These are phyloP conservation scores for Eueides isabella DNA, from an alignment of 1,140 invertebrate species.

Conservation along the genomic window DNA sequence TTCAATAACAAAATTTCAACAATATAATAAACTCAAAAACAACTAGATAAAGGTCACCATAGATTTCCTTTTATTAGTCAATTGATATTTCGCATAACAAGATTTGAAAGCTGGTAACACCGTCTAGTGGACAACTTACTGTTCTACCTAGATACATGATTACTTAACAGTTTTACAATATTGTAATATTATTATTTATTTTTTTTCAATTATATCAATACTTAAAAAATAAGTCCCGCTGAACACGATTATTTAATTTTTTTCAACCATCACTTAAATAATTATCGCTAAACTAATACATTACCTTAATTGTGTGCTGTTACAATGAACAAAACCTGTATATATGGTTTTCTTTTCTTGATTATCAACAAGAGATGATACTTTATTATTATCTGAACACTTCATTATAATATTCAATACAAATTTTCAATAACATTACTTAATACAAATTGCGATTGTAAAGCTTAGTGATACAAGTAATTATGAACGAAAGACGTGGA, in stretches of 20 bases:
- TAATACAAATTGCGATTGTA: constrained; percentile 70
- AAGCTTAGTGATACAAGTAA: constrained; percentile 63
- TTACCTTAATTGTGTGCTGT: constrained; percentile 76
- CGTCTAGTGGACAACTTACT: constrained; percentile 77
- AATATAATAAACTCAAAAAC: constrained; percentile 72
- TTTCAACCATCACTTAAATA: constrained; percentile 77
- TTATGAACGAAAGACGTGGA: constrained; percentile 67
- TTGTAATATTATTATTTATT: constrained; percentile 65
- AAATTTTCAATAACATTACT: constrained; percentile 70
- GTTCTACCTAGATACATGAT: constrained; percentile 77
- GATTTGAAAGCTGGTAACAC: constrained; percentile 74
- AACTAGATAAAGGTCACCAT: constrained; percentile 69
- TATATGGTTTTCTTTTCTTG: constrained; percentile 53
- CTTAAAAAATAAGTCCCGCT: constrained; percentile 78
- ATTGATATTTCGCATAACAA: constrained; percentile 76
- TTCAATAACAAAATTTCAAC: constrained; percentile 71
- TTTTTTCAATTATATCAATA: no score
- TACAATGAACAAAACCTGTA: constrained; percentile 67
- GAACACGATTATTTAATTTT: constrained; percentile 76
- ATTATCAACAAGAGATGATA: constrained; percentile 63
- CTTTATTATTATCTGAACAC: constrained; percentile 78
- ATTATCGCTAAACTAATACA: constrained; percentile 75
- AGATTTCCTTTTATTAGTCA: constrained; percentile 65
- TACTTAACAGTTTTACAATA: constrained; percentile 80
- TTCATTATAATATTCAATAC: constrained; percentile 73